Base-by-base conservation (phyloP, 2,113 vertebrate genomes). In the Prunella himalayana region DNA sequence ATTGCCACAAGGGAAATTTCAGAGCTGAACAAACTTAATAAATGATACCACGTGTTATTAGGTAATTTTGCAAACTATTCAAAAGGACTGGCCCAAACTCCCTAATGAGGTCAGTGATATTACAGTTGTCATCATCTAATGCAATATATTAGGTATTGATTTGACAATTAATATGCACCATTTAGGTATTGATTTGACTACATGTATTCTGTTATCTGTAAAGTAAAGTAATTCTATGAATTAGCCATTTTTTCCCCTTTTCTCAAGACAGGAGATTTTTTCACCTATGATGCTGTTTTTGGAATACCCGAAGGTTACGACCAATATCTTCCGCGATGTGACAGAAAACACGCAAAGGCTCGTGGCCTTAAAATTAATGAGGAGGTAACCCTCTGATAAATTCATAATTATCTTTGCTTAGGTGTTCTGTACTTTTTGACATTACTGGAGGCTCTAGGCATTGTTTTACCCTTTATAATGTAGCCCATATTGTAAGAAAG, bases 251-350 rank as follows among this genome's bases (percentile, higher is more conserved):
- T 61, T 11, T 37, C 37, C 31, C 22, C 57, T 90, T 94, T 68
- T 96, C 89, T 94, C 59, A 94, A 98, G 98, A 71, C 97, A 92
- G 98, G 96, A 84, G 27, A 91, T 21, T 42, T 86, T 95, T 97
- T 97, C 68, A 91, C 96, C 64, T 98, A 98, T 1, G 98, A 98
- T 88, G 96, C 97, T 50, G 20, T 98, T 66, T 98, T 98, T 86
- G 92, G 96, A 75, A 90, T 86, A 71, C 49, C 78, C 7, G 94
- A 88, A 13, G 93, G 82, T 68, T 98, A 98, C 9, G 91, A 98
- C 77, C 76, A 96, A 20, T 82, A 89, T 35, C 76, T 98, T 71
- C 96, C 97, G 16, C 92, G 97, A 19, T 98, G 98, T 82, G 98
- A 98, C 94, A 97, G 98, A 95, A 94, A 95, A 73, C 97, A 98